These are phyloP conservation scores for Odocoileus hemionus DNA, from an alignment of 2,113 vertebrate species.

Conservation along the genomic window DNA sequence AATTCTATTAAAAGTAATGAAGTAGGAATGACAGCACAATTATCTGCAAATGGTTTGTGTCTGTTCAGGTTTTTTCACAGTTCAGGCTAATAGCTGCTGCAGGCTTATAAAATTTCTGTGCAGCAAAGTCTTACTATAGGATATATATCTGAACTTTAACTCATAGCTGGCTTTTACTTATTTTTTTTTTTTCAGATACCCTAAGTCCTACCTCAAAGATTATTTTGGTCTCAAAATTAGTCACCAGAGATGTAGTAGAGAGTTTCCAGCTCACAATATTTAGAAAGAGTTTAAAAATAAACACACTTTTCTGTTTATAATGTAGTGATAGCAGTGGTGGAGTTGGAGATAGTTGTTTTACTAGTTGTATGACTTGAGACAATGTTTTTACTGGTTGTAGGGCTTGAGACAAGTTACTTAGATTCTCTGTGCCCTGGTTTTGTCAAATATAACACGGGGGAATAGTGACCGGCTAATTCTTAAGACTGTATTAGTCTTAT, in stretches of 20 bases:
- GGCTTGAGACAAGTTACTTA: not conserved
- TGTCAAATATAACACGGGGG: not conserved
- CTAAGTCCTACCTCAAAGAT: not conserved
- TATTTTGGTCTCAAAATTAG: not conserved
- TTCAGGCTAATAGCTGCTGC: not conserved
- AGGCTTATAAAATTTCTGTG: not conserved
- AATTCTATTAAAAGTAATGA: slow-evolving; percentile 33
- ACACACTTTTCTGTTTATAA: not conserved
- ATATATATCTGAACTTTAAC: not conserved
- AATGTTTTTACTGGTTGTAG: not conserved
- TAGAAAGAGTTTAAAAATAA: not conserved
- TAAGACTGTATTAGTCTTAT: not conserved
- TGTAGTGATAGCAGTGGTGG: not conserved
- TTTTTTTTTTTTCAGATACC: not conserved
- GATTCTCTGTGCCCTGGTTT: not conserved
- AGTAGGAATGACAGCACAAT: slow-evolving; percentile 40
- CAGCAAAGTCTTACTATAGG: not conserved
- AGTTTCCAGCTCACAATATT: not conserved
- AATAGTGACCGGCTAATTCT: not conserved
- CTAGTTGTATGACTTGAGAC: too few species aligned
- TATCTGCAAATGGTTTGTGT: not conserved
- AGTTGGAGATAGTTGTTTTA: not conserved
- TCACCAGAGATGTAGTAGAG: not conserved
- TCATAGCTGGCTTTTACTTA: not conserved
- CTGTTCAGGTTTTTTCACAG: slow-evolving; percentile 24